phyloP scores from a whole-genome alignment of 1,140 invertebrate genomes.

The Aphis gossypii region DNA sequence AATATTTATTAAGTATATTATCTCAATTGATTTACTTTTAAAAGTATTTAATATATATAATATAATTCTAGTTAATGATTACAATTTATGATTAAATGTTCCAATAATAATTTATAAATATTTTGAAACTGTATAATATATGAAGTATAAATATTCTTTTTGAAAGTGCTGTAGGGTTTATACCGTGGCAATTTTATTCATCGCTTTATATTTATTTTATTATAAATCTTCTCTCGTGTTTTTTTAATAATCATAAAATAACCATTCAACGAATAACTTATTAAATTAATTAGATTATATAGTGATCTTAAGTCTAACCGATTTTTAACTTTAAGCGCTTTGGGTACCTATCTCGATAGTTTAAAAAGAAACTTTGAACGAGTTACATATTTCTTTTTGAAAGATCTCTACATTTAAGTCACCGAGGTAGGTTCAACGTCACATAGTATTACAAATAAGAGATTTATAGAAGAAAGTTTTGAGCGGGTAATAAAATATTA shows the following conservation, averaged over 20 bases:
- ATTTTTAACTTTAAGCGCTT: not conserved
- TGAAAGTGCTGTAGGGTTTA: not conserved
- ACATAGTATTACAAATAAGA: not conserved
- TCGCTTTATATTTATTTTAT: not conserved
- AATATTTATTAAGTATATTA: no score
- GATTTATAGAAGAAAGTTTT: not conserved
- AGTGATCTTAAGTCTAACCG: not conserved
- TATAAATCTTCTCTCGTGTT: not conserved
- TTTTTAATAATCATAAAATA: not conserved
- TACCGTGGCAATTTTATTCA: not conserved
- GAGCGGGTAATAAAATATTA: not conserved
- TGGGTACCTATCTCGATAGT: not conserved
- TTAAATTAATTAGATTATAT: not conserved
- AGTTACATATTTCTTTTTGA: not conserved
- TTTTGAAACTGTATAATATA: not conserved
- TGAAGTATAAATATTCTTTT: not conserved
- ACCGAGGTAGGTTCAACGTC: not conserved
- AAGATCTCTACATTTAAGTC: not conserved
- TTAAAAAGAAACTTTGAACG: conserved; percentile 2
- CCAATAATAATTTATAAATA: no score
- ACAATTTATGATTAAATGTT: no score
- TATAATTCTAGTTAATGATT: no score
- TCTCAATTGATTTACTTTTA: no score
- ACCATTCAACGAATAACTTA: not conserved
- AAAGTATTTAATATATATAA: no score